A percentile compares a stretch with the other conserved stretches of the same genome.
Conservation (phyloP, 2,113 vertebrate species). For the Lynx canadensis region DNA sequence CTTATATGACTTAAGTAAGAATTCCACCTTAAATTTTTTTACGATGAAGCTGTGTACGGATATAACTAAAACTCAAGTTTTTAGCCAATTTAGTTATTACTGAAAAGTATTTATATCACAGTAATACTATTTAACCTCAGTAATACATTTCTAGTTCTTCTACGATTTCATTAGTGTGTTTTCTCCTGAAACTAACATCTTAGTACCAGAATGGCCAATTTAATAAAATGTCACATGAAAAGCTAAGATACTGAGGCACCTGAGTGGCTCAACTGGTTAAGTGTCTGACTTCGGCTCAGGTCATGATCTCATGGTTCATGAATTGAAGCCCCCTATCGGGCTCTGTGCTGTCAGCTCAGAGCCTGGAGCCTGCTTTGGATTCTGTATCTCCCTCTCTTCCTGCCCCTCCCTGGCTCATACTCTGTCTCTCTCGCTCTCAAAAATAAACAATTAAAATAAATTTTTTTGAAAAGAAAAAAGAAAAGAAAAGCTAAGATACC, state of each 20-base stretch:
- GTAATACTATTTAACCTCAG: slow-evolving; percentile 11
- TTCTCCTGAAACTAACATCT: neutral
- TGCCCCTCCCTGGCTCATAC: too few species aligned
- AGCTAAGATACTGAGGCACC: neutral
- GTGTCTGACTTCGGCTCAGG: too few species aligned
- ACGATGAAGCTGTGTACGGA: neutral
- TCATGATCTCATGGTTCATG: too few species aligned
- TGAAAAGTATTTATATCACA: neutral
- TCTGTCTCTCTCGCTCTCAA: too few species aligned
- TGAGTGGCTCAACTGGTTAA: too few species aligned
- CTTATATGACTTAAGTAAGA: neutral
- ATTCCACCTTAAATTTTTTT: slow-evolving; percentile 7
- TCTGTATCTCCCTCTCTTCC: too few species aligned
- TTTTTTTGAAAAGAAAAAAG: too few species aligned
- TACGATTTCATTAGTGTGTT: neutral
- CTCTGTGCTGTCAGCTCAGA: too few species aligned
- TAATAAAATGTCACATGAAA: slow-evolving; percentile 35
- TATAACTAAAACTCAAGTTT: slow-evolving; percentile 4
- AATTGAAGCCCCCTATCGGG: too few species aligned
- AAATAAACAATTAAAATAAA: too few species aligned
- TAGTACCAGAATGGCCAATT: neutral
- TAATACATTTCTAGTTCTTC: neutral
- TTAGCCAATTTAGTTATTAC: neutral
- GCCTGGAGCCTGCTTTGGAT: too few species aligned
- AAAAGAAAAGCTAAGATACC: neutral